Evolutionary conservation across 2,888 invertebrate genomes (phyloP).

Genomic region (Mimumesa dahlbomi): DNA sequence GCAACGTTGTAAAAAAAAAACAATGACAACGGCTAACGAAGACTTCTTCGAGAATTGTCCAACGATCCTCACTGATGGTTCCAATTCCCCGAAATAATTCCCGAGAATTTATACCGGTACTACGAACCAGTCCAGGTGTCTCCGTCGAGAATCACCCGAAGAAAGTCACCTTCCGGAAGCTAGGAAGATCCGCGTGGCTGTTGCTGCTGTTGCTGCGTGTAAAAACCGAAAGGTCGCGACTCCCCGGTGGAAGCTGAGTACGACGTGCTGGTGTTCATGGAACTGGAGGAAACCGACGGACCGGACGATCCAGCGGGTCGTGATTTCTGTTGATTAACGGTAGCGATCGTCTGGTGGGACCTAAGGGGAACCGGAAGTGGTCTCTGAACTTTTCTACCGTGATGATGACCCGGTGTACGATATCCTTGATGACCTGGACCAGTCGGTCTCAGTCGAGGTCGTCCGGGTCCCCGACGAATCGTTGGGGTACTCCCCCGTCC

Average conservation of each 20-base stretch:
- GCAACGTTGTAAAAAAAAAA: no score
- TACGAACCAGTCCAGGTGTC: constrained; percentile 22
- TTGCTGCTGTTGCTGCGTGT: constrained; percentile 71
- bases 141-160: constrained; percentile 50
- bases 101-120: not conserved
- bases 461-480: constrained; percentile 85
- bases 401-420: constrained; percentile 80
- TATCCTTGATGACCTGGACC: constrained; percentile 85
- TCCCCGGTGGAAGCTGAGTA: constrained; percentile 54
- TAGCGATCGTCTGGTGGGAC: constrained; percentile 70
- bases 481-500: constrained; percentile 65
- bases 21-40: no score
- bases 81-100: no score
- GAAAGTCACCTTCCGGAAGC: constrained; percentile 43
- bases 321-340: constrained; percentile 58
- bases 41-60: no score
- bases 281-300: constrained; percentile 52
- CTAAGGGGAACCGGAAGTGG: constrained; percentile 76
- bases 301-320: constrained; percentile 37
- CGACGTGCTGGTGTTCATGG: constrained; percentile 31
- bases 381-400: constrained; percentile 70
- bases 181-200: constrained; percentile 57
- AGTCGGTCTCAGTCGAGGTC: constrained; percentile 85
- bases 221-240: constrained; percentile 76
- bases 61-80: no score